Evolutionary conservation across 2,888 invertebrate species (phyloP).

Genomic region (Pseudolycoriella hygida): DNA sequence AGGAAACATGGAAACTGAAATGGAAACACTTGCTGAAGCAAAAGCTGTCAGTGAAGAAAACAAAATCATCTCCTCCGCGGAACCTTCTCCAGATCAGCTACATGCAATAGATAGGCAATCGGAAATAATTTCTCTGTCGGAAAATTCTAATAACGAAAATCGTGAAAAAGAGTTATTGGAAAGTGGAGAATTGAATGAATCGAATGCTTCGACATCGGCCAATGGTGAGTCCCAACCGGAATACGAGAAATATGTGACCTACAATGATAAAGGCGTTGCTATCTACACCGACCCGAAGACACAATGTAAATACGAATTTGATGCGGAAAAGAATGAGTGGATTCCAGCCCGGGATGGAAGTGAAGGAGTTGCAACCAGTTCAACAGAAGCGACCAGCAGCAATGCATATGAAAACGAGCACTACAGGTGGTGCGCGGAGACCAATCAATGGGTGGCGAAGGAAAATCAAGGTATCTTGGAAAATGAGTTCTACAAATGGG

Average conservation of each 20-base stretch:
- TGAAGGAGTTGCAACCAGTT: slow-evolving; percentile 12
- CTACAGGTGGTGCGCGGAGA: slow-evolving; percentile 24
- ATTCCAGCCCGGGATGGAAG: slow-evolving; percentile 18
- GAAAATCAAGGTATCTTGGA: slow-evolving; percentile 22
- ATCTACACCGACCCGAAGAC: slow-evolving; percentile 58
- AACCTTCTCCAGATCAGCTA: no score
- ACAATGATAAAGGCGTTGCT: slow-evolving; percentile 45
- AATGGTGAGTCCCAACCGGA: slow-evolving; percentile 5
- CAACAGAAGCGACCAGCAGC: background rate
- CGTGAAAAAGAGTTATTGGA: slow-evolving; percentile 9
- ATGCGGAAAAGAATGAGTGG: slow-evolving; percentile 33
- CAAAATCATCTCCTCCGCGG: no score
- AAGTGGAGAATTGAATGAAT: background rate
- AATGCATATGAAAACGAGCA: slow-evolving; percentile 25
- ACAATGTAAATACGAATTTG: slow-evolving; percentile 49
- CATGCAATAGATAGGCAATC: no score
- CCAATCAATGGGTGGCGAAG: slow-evolving; percentile 34
- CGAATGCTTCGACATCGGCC: background rate
- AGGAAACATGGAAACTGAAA: no score
- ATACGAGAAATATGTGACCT: slow-evolving; percentile 43
- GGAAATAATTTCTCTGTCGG: slow-evolving; percentile 4
- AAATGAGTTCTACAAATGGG: slow-evolving; percentile 38
- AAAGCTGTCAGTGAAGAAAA: no score
- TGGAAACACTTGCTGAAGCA: no score
- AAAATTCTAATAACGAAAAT: slow-evolving; percentile 10